phyloP scores from a whole-genome alignment of 2,113 vertebrate genomes.

The Lipophrys pholis region DNA sequence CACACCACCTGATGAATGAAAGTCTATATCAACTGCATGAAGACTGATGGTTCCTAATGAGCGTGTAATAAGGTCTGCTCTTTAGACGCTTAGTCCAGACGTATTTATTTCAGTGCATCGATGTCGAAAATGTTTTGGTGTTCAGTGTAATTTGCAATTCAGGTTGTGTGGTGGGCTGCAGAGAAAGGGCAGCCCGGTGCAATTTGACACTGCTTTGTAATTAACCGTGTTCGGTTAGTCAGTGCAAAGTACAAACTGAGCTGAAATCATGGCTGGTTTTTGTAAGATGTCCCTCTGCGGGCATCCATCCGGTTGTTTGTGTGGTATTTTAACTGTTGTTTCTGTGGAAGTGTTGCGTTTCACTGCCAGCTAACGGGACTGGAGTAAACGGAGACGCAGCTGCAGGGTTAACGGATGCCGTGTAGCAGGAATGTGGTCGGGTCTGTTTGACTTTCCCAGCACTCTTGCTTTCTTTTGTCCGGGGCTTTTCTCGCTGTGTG shows the following conservation, averaged over 20 bases:
- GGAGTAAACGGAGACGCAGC: constrained; percentile 3
- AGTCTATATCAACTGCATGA: too few relatives aligned
- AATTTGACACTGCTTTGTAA: not conserved
- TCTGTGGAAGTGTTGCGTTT: not conserved
- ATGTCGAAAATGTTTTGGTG: not conserved
- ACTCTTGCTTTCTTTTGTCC: not conserved
- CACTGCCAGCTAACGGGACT: constrained; percentile 17
- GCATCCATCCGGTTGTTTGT: too few relatives aligned
- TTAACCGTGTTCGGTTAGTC: too few relatives aligned
- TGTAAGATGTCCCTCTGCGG: too few relatives aligned
- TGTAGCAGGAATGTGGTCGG: constrained; percentile 61
- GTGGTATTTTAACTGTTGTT: not conserved
- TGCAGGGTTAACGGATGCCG: constrained; percentile 29
- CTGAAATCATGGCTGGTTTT: too few relatives aligned
- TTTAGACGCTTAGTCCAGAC: not conserved
- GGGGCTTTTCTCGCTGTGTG: not conserved
- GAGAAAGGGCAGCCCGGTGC: not conserved
- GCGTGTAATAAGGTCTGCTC: too few relatives aligned
- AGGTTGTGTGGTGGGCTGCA: not conserved
- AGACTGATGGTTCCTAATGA: too few relatives aligned
- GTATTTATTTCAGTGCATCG: not conserved
- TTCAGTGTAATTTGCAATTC: not conserved
- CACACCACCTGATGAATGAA: too few relatives aligned
- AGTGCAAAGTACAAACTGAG: too few relatives aligned
- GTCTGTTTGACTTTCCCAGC: constrained; percentile 59